Evolutionary conservation across 2,888 invertebrate species (phyloP).

Genomic region (Eupithecia abbreviata): DNA sequence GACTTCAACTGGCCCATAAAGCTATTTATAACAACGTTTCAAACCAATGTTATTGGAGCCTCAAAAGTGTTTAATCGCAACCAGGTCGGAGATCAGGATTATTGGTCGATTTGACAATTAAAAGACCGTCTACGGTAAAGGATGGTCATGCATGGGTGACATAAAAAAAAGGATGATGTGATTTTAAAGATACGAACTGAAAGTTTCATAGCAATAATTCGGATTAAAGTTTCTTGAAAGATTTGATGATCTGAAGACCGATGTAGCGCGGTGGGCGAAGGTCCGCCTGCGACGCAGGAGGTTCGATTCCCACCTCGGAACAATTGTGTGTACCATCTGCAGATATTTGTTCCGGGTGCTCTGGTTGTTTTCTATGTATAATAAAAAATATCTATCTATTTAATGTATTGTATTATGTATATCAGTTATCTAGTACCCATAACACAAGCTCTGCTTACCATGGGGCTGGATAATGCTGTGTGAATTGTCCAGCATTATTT

Average conservation of each 20-base stretch:
- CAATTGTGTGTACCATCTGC: too few relatives aligned
- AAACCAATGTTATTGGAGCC: constrained; percentile 49
- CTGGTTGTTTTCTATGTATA: too few relatives aligned
- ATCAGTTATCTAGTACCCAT: too few relatives aligned
- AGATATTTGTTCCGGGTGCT: too few relatives aligned
- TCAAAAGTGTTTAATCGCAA: not conserved
- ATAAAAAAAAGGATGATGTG: constrained; percentile 36
- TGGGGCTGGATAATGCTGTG: too few relatives aligned
- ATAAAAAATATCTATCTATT: too few relatives aligned
- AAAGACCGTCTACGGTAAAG: constrained; percentile 40
- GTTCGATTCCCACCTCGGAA: too few relatives aligned
- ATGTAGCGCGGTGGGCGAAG: too few relatives aligned
- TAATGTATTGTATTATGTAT: too few relatives aligned
- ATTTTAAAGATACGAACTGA: constrained; percentile 30
- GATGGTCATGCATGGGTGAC: constrained; percentile 38
- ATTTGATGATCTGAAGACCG: not conserved
- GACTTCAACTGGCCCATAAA: constrained; percentile 63
- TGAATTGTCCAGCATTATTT: too few relatives aligned
- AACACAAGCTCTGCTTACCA: too few relatives aligned
- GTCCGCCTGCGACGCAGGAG: too few relatives aligned
- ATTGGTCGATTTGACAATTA: constrained; percentile 39
- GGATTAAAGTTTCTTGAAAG: constrained; percentile 19
- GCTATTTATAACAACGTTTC: constrained; percentile 59
- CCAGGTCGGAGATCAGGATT: constrained; percentile 40
- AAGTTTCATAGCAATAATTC: constrained; percentile 11